A percentile compares a stretch with the other conserved stretches of the same genome.
Evolutionary conservation across 2,113 vertebrate genomes (phyloP).

Genomic region (Bothrops jararaca): DNA sequence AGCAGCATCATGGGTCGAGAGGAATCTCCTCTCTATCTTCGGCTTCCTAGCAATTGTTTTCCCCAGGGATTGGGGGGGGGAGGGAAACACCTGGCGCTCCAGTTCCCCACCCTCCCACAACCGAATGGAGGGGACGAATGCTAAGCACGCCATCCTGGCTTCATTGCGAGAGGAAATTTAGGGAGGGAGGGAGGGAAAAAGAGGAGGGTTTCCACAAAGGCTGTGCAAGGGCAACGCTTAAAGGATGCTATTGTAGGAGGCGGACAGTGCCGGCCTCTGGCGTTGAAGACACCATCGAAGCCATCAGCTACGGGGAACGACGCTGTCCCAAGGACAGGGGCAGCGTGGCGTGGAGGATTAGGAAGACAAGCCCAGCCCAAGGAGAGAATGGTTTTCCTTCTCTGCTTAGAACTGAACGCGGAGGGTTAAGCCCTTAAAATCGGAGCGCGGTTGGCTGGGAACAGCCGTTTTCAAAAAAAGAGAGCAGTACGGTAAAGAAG

Average conservation of each 20-base stretch:
- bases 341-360: not conserved
- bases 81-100: conserved; percentile 33
- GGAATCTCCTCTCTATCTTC: conserved; percentile 55
- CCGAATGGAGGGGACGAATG: conserved; percentile 46
- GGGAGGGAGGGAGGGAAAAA: not conserved
- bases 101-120: conserved; percentile 39
- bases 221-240: conserved; percentile 33
- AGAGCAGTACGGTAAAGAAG: not conserved
- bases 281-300: not conserved
- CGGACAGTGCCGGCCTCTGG: rapidly evolving
- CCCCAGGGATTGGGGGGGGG: conserved; percentile 30
- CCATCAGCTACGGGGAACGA: not conserved
- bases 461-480: rapidly evolving
- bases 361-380: not conserved
- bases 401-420: not conserved
- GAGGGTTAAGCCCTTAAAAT: not conserved
- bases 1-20: conserved; percentile 34
- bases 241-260: conserved; percentile 27
- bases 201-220: conserved; percentile 46
- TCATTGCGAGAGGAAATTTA: not conserved
- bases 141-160: conserved; percentile 4
- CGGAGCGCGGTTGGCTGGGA: not conserved
- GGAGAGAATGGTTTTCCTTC: not conserved
- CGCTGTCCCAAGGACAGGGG: not conserved
- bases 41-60: conserved; percentile 53